Evolutionary conservation across 2,113 vertebrate species (phyloP).

Genomic region (Sinocyclocheilus grahami): DNA sequence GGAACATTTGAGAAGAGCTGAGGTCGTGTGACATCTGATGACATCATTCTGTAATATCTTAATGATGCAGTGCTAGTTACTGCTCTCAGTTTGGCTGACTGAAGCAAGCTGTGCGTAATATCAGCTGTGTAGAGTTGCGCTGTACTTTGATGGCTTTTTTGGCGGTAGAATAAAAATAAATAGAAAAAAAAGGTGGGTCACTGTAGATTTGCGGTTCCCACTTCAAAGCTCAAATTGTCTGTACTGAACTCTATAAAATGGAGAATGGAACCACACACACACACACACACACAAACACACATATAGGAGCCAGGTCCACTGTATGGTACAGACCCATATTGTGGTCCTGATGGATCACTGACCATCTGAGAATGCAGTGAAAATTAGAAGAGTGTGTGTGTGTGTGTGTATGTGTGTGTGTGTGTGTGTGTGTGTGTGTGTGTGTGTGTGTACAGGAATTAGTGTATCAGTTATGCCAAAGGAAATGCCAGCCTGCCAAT

Average conservation of each 20-base stretch:
- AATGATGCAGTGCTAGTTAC: slow-evolving; percentile 37
- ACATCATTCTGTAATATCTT: slow-evolving; percentile 48
- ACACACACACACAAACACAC: slow-evolving; percentile 25
- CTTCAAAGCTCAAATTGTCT: slow-evolving; percentile 55
- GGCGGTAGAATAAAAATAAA: slow-evolving; percentile 46
- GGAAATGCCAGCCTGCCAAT: slow-evolving; percentile 57
- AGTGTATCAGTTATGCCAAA: slow-evolving; percentile 44
- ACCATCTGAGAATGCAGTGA: slow-evolving; percentile 35
- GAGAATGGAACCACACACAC: slow-evolving; percentile 13
- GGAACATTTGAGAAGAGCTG: slow-evolving; percentile 38
- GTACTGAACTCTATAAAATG: slow-evolving; percentile 46
- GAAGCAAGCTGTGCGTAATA: slow-evolving; percentile 27
- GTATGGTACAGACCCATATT: not conserved
- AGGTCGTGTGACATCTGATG: slow-evolving; percentile 48
- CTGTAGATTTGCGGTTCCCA: slow-evolving; percentile 30
- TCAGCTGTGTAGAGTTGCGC: slow-evolving; percentile 32
- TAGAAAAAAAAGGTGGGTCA: slow-evolving; percentile 16
- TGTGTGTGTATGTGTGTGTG: too few species aligned
- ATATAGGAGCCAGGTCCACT: not conserved
- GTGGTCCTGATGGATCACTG: slow-evolving; percentile 18
- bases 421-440: not conserved
- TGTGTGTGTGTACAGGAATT: not conserved
- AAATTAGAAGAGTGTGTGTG: not conserved
- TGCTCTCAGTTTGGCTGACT: slow-evolving; percentile 37
- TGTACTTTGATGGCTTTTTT: slow-evolving; percentile 56